Conservation (phyloP, 2,113 vertebrate species). For the Equus quagga region DNA sequence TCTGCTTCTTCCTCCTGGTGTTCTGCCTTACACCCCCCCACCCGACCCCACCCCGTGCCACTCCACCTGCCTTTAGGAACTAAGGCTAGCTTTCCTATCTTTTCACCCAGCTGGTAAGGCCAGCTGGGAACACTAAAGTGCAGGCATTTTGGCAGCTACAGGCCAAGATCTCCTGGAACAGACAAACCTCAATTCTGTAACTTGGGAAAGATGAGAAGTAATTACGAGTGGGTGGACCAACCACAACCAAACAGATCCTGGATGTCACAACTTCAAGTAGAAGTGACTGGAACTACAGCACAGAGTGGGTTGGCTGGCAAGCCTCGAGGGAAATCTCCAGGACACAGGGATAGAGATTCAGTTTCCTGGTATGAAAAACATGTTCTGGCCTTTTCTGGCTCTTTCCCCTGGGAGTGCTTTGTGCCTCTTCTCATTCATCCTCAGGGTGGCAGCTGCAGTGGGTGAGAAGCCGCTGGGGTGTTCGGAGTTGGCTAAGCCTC, state of each 20-base stretch:
- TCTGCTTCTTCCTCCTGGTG: background rate
- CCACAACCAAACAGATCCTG: background rate
- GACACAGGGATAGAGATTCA: background rate
- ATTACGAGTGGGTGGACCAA: background rate
- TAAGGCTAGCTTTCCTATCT: background rate
- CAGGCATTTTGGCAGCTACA: background rate
- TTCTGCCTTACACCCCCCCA: background rate
- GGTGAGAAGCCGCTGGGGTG: background rate
- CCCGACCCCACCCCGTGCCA: background rate
- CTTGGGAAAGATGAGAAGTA: conserved; percentile 30
- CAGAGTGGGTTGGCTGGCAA: background rate
- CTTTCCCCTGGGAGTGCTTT: background rate
- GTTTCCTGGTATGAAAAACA: background rate
- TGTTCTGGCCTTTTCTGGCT: background rate
- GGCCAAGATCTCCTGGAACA: background rate
- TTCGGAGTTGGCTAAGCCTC: background rate
- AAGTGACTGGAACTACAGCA: conserved; percentile 6
- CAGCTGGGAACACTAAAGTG: background rate
- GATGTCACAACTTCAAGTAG: background rate
- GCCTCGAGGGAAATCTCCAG: background rate
- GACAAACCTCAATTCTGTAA: conserved; percentile 6
- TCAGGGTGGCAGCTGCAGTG: background rate
- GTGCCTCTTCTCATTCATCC: background rate
- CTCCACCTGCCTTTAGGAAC: background rate
- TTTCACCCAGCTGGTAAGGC: background rate